A percentile compares a stretch with the other conserved stretches of the same genome.
These are phyloP conservation scores for Hemibagrus guttatus DNA, from an alignment of 2,797 vertebrate genomes.

Conservation along the genomic window DNA sequence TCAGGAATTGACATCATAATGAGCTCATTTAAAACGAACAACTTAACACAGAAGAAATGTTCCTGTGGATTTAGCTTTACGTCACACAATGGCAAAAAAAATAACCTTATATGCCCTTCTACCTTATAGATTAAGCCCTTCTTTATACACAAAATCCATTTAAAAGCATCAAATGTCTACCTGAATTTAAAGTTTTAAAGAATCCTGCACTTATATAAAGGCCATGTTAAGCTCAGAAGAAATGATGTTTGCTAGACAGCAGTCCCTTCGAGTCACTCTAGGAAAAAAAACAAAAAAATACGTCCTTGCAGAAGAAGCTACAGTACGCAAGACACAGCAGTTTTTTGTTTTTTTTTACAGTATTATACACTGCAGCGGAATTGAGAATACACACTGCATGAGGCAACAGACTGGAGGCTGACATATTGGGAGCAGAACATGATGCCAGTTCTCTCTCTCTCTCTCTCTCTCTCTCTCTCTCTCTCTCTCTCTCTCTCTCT, in stretches of 20 bases:
- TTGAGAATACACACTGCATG: slow-evolving; percentile 9
- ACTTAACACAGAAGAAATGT: not conserved
- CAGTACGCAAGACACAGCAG: not conserved
- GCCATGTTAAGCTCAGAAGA: too few relatives aligned
- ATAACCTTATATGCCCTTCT: not conserved
- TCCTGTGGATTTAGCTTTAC: not conserved
- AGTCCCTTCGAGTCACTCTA: not conserved
- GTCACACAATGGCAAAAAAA: not conserved
- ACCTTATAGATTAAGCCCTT: too few relatives aligned
- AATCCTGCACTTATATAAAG: not conserved
- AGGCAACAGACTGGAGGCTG: slow-evolving; percentile 20
- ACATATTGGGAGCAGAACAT: slow-evolving; percentile 28
- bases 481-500: not conserved
- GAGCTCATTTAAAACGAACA: not conserved
- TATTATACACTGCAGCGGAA: slow-evolving; percentile 7
- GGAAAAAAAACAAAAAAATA: not conserved
- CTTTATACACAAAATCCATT: not conserved
- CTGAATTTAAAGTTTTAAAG: too few relatives aligned
- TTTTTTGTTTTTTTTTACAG: not conserved
- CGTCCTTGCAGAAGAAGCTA: not conserved
- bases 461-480: not conserved
- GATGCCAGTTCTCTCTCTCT: not conserved
- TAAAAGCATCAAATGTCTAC: not conserved
- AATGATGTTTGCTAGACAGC: not conserved
- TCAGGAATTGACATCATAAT: not conserved